A percentile compares a stretch with the other conserved stretches of the same genome.
phyloP scores from a whole-genome alignment of 2,888 invertebrate genomes.

The Schizaphis graminum region DNA sequence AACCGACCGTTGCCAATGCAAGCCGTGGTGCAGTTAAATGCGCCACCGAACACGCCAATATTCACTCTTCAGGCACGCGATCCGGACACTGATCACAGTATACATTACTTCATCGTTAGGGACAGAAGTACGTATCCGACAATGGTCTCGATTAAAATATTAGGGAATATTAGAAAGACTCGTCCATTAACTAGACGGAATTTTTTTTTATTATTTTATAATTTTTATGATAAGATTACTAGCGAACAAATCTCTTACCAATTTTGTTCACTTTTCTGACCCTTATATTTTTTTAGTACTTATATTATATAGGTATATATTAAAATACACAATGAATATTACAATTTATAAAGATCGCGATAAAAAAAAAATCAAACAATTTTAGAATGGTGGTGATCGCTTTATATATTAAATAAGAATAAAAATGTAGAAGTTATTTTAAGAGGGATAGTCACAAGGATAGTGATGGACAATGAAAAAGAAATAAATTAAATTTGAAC shows the following conservation, averaged over 20 bases:
- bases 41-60: slow-evolving; percentile 94
- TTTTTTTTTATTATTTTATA: too few species aligned
- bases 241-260: too few species aligned
- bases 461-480: background rate
- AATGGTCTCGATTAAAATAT: background rate
- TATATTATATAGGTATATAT: too few species aligned
- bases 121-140: slow-evolving; percentile 77
- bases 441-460: background rate
- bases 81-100: slow-evolving; percentile 95
- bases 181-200: too few species aligned
- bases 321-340: background rate
- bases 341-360: background rate
- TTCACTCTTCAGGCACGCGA: slow-evolving; percentile 98
- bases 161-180: background rate
- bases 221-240: too few species aligned
- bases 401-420: background rate
- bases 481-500: background rate
- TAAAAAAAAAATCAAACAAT: background rate
- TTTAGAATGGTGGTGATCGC: background rate
- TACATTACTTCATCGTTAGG: slow-evolving; percentile 95
- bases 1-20: slow-evolving; percentile 98
- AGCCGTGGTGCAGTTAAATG: slow-evolving; percentile 95
- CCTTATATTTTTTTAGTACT: too few species aligned
- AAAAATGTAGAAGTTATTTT: background rate
- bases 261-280: too few species aligned